Base-by-base conservation (phyloP, 2,113 vertebrate genomes). In the Myotis brandtii region DNA sequence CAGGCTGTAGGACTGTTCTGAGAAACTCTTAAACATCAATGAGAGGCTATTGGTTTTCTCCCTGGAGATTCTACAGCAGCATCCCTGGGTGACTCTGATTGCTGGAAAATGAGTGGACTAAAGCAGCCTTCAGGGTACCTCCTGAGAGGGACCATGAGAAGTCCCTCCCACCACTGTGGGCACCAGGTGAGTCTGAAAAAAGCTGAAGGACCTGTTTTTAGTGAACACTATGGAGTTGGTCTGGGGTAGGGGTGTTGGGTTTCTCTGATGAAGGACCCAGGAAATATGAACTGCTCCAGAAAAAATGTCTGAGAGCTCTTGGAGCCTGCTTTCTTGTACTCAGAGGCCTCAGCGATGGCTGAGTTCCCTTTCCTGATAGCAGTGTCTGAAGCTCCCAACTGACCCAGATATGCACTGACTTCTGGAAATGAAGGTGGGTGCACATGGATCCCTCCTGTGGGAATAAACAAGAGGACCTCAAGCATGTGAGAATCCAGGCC, bases 371-470 rank as follows among this genome's bases (percentile, higher is more conserved):
- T 30, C 10, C 12, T 8, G 4, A 2, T 1, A 10, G 32, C 37
- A 76, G 5, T 21, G 20, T 17, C 64, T 73, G 46, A 52, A 89
- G 32, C 1, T 43, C 2, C 21, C 34, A 9, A 2, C 27, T 43
- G 23, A 54, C 8, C 43, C 79, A 37, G 30, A 30, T 8, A 37
- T 34, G 48, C 23, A 0, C 25, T 30, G 40, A 54, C 25, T 43
- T 81, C 69, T 50, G 48, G 62, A 82, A 69, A 17, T 34, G 9
- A 14, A 76, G n/a, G 23, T n/a, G 6, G 16, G 5, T 23, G 1
- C 46, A 12, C 4, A 0, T 32, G 14, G 6, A 2, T 20, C 67
- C 34, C 30, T 6, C 0, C 21, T 43, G 30, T 64, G 37, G 27
- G 32, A 6, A 10, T 21, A 32, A 48, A 10, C 11, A 23, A 27